Percentiles rank a stretch among this genome's conserved stretches.
These are phyloP conservation scores for Psilopogon haemacephalus DNA, from an alignment of 2,113 vertebrate species.

Conservation along the genomic window DNA sequence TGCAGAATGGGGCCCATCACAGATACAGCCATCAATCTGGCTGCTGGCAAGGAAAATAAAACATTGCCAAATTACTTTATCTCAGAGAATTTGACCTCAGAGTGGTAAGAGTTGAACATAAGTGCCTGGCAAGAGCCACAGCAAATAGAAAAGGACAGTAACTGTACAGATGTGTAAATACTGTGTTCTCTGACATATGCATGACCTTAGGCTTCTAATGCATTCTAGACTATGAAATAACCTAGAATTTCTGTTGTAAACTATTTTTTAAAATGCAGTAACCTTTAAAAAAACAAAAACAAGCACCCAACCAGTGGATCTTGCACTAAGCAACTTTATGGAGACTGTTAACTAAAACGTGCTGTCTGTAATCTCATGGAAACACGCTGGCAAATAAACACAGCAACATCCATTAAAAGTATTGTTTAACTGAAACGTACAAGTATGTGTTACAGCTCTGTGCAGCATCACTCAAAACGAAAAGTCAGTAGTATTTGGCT, in stretches of 20 bases:
- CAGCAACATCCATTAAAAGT: background rate
- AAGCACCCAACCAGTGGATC: background rate
- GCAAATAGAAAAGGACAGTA: conserved; percentile 30
- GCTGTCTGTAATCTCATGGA: background rate
- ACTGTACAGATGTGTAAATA: conserved; percentile 68
- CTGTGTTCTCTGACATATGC: conserved; percentile 33
- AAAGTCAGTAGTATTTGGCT: background rate
- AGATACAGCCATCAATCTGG: background rate
- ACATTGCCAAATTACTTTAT: background rate
- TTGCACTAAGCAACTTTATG: conserved; percentile 20
- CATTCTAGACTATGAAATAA: conserved; percentile 43
- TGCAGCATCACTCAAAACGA: conserved; percentile 10
- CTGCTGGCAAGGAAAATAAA: background rate
- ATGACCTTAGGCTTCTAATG: conserved; percentile 52
- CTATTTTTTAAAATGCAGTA: conserved; percentile 22
- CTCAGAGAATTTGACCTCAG: background rate
- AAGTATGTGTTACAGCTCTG: background rate
- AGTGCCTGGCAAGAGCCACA: background rate
- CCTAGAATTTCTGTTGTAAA: conserved; percentile 30
- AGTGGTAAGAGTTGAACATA: background rate
- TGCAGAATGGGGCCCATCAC: background rate
- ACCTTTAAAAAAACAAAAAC: background rate
- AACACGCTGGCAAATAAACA: conserved; percentile 33
- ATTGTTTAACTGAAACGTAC: background rate
- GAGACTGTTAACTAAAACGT: conserved; percentile 47